These are phyloP conservation scores for Meandrina meandrites DNA, from an alignment of 92 coral and sea anemone species.

Conservation along the genomic window DNA sequence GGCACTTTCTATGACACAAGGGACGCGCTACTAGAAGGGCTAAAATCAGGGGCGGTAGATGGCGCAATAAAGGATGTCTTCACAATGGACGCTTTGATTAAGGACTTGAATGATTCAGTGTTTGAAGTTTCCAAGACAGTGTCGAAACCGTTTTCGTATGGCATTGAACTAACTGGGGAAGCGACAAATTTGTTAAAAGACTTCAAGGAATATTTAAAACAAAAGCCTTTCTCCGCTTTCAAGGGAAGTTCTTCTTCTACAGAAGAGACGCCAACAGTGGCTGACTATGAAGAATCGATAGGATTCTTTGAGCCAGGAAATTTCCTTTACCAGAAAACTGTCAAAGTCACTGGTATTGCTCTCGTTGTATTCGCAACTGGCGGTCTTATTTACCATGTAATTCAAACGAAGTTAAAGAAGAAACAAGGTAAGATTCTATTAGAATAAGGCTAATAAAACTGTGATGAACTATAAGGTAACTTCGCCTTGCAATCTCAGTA, in stretches of 20 bases:
- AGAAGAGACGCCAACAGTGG: background rate
- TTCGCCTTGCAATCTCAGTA: background rate
- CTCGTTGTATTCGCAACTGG: background rate
- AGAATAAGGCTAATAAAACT: background rate
- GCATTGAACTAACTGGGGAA: constrained; percentile 34
- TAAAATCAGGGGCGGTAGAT: constrained; percentile 22
- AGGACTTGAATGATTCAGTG: constrained; percentile 18
- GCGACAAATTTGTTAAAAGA: constrained; percentile 3
- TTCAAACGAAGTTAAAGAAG: background rate
- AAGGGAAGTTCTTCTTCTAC: background rate
- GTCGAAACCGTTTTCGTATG: constrained; percentile 16
- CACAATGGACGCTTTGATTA: constrained; percentile 23
- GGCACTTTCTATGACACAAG: constrained; percentile 13
- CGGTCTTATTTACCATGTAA: constrained; percentile 2
- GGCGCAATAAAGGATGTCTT: constrained; percentile 25
- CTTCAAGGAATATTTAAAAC: constrained; percentile 3
- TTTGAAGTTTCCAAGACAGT: constrained; percentile 28
- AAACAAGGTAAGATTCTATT: background rate
- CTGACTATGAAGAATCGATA: constrained; percentile 11
- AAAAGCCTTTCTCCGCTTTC: background rate
- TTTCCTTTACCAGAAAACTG: constrained; percentile 11
- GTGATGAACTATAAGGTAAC: background rate
- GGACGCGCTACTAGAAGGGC: constrained; percentile 9
- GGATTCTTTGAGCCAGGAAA: constrained; percentile 30
- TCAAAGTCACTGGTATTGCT: background rate